phyloP scores from a whole-genome alignment of 2,113 vertebrate species.

The Phalacrocorax carbo region DNA sequence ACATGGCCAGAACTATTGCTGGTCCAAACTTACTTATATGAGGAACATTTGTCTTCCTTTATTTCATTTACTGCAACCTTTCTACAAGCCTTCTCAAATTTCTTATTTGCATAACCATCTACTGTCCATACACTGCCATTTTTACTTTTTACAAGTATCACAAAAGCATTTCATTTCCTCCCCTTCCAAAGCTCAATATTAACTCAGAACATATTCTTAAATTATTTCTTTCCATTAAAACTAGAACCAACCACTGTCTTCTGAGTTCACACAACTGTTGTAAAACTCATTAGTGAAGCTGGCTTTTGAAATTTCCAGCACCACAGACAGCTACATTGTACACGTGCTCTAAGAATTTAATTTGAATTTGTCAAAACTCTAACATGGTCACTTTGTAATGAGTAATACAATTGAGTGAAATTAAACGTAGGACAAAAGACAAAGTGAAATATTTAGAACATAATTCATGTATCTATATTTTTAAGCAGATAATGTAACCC shows the following conservation, averaged over 20 bases:
- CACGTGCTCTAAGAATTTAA: background rate
- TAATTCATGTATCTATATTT: background rate
- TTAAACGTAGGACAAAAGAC: background rate
- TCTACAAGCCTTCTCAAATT: background rate
- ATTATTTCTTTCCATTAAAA: background rate
- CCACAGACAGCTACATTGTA: rapidly evolving
- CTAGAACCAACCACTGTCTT: background rate
- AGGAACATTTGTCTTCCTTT: background rate
- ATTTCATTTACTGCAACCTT: background rate
- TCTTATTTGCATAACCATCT: background rate
- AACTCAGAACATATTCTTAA: background rate
- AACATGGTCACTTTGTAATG: background rate
- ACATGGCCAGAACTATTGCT: background rate
- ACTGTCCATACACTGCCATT: background rate
- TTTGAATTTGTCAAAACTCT: background rate
- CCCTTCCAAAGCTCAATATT: background rate
- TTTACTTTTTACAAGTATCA: background rate
- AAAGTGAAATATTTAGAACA: background rate
- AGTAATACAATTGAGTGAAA: background rate
- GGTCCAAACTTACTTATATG: background rate
- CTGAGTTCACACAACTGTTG: background rate
- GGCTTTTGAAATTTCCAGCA: background rate
- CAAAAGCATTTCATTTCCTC: background rate
- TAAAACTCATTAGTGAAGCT: background rate
- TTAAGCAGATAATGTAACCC: background rate